Base-by-base conservation (phyloP, 2,113 vertebrate species). In the Takifugu bimaculatus region DNA sequence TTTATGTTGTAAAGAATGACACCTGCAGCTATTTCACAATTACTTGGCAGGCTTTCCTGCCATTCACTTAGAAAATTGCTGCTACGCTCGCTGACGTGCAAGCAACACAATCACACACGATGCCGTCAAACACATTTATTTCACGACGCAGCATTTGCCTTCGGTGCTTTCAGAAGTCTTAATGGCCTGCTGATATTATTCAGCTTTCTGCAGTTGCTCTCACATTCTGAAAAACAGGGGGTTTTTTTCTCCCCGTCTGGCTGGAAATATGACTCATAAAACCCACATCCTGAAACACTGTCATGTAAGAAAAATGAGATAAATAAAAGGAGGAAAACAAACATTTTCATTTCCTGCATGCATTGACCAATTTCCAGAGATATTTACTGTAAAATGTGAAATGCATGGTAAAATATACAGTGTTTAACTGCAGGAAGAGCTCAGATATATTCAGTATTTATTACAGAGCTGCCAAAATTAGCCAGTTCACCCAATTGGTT, bases 111-210 rank as follows among this genome's bases (percentile, higher is more conserved):
- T 15, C 42, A 51, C 3, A 54, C 9, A 9, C 14, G 20, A 26
- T 29, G 49, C 25, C 11, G 63, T 35, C 57, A 20, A 14, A 28
- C 10, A 59, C 56, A 61, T 85, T 82, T 80, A 85, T 82, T 87
- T 65, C 6, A 54, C 54, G 13, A 48, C 27, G 60, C 50, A 52
- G 50, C 20, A 61, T 6, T 6, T 50, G 13, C 50, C 58, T 75
- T 65, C 65, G 67, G 65, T 62, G 50, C 52, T 70, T 32, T 52
- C 27, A 63, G 50, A 61, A 25, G 54, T 39, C 49, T 7, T 52
- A 72, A 45, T 1, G 60, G 15, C 26, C 63, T 39, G 14, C 63
- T 39, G 14, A 29, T 20, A 27, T 25, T 63, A 14, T 47, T 70
- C 35, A 51, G 25, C 48, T 43, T 54, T 50, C 13, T 61, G 35